Evolutionary conservation across 2,797 vertebrate species (phyloP), one percentile per base, ranked within the genome.

Genomic region (Apogon talboti): DNA sequence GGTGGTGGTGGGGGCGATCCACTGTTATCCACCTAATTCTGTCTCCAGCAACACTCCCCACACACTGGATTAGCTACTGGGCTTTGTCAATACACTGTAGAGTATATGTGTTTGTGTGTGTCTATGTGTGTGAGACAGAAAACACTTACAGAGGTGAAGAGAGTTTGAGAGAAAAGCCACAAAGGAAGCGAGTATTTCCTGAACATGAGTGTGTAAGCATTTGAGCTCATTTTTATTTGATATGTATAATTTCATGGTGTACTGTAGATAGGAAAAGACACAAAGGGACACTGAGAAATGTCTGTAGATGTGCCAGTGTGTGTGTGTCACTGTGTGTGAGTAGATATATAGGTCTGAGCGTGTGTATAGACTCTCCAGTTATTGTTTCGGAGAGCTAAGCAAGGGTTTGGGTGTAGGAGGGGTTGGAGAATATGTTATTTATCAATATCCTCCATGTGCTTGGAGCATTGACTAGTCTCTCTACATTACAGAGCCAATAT

Each of bases 11-110:
- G 40, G 51, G 70, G 51, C 48, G 65, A 85, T 79, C 71, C 71
- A 73, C 52, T 83, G 82, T 78, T 89, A 84, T 84, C 76, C 81
- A 85, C 74, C 77, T 82, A 79, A 81, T 85, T 85, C 79, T 63
- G 65, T 82, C 73, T 82, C 44, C 72, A 62, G 63, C 74, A 86
- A 67, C 69, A 85, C 79, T 82, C 81, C 64, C 78, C 76, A 85
- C 83, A 78, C 79, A 85, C 77, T 82, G 83, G 83, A 88, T 88
- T 86, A 87, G 62, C 71, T 52, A 48, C 73, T 82, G 67, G 64
- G 79, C 68, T 84, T 79, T 84, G 81, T 86, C 83, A 76, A 85
- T 83, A 76, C 38, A 76, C 53, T 69, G 65, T 61, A 62, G 66
- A 78, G 63, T 3, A 50, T 40, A 33, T 63, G 55, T 69, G 52